These are phyloP conservation scores for Cosmia trapezina DNA, from an alignment of 2,888 invertebrate species.

Conservation along the genomic window DNA sequence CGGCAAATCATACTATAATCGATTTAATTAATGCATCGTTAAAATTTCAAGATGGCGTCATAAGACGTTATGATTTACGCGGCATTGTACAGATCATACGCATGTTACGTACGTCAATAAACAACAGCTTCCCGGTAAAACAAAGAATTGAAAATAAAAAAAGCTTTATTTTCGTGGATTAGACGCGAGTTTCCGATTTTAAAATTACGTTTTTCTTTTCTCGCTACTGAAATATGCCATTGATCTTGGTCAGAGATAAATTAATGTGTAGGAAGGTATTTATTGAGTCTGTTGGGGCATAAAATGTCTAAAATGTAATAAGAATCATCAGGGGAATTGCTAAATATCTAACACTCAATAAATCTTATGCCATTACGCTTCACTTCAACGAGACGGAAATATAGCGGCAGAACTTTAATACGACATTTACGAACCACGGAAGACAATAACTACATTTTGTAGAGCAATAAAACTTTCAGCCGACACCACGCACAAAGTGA, in stretches of 20 bases:
- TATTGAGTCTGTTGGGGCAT: constrained; percentile 3
- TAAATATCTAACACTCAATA: constrained; percentile 39
- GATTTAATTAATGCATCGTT: constrained; percentile 48
- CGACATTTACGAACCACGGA: constrained; percentile 57
- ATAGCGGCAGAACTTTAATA: constrained; percentile 40
- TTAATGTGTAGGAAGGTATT: constrained; percentile 4
- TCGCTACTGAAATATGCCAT: constrained; percentile 29
- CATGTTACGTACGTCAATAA: constrained; percentile 51
- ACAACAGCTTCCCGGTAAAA: constrained; percentile 55
- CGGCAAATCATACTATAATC: constrained; percentile 43
- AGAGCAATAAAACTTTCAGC: constrained; percentile 55
- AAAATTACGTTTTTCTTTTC: constrained; percentile 25
- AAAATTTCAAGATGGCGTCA: constrained; percentile 56
- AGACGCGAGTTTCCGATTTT: constrained; percentile 36
- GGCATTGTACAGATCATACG: constrained; percentile 49
- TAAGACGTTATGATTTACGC: constrained; percentile 40
- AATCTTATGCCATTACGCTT: constrained; percentile 41
- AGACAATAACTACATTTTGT: constrained; percentile 52
- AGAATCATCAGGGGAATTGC: constrained; percentile 21
- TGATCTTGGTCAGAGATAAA: constrained; percentile 39
- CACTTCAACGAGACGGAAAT: constrained; percentile 49
- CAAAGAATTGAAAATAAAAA: constrained; percentile 44
- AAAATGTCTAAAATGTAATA: constrained; percentile 10
- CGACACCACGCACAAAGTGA: constrained; percentile 39
- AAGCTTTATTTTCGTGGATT: constrained; percentile 48